These are phyloP conservation scores for Trisateles emortualis DNA, from an alignment of 2,888 invertebrate species.

Conservation along the genomic window DNA sequence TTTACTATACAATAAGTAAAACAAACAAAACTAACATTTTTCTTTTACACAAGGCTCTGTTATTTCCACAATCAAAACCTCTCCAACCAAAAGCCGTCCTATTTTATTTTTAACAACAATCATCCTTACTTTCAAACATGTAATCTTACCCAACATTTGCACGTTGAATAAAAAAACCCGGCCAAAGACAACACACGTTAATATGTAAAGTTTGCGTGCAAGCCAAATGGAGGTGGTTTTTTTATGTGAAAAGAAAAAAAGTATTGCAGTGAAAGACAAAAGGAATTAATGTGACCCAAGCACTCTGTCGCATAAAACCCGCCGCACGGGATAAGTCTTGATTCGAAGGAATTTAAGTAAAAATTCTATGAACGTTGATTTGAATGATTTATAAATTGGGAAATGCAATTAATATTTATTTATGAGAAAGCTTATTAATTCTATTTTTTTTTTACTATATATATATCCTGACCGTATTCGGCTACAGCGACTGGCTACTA, in stretches of 20 bases:
- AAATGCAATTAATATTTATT: too few relatives aligned
- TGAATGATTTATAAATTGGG: too few relatives aligned
- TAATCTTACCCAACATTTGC: conserved; percentile 44
- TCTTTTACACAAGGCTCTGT: background rate
- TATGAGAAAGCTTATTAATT: too few relatives aligned
- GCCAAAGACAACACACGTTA: conserved; percentile 39
- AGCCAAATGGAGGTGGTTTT: conserved; percentile 44
- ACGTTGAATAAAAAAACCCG: conserved; percentile 27
- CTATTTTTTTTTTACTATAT: too few relatives aligned
- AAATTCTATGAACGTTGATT: too few relatives aligned
- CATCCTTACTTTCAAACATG: conserved; percentile 31
- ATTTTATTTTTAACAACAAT: conserved; percentile 21
- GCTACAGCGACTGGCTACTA: too few relatives aligned
- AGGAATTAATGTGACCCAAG: conserved; percentile 57
- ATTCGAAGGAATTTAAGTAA: conserved; percentile 48
- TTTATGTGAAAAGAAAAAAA: conserved; percentile 47
- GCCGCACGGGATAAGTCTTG: conserved; percentile 34
- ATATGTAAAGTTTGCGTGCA: conserved; percentile 52
- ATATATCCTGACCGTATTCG: too few relatives aligned
- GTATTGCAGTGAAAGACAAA: conserved; percentile 50
- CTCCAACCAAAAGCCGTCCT: conserved; percentile 1
- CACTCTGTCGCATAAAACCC: conserved; percentile 46
- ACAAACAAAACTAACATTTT: background rate
- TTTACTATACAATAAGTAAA: too few relatives aligned
- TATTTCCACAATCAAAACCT: conserved; percentile 1